These are phyloP conservation scores for Sphinx pinastri DNA, from an alignment of 2,888 invertebrate species.

Conservation along the genomic window DNA sequence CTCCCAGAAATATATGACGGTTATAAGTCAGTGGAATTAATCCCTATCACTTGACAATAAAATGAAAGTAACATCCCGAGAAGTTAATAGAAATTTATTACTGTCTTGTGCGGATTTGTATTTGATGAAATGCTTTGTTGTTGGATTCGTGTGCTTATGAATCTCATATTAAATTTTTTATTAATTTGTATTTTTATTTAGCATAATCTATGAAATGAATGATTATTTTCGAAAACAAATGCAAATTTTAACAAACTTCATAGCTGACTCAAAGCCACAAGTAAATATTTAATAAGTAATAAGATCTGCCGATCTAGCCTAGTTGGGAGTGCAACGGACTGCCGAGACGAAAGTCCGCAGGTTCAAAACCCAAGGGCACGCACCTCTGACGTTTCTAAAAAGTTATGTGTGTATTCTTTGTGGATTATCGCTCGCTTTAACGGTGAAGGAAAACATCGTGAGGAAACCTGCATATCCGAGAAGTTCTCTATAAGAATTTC, in stretches of 20 bases:
- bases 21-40: constrained; percentile 83
- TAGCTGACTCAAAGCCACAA: background rate
- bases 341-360: too few species aligned
- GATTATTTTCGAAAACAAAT: background rate
- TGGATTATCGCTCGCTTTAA: too few species aligned
- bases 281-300: too few species aligned
- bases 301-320: too few species aligned
- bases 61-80: constrained; percentile 79
- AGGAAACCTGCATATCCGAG: too few species aligned
- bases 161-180: background rate
- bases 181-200: background rate
- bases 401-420: too few species aligned
- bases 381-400: too few species aligned
- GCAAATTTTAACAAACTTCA: too few species aligned
- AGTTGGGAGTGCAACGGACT: too few species aligned
- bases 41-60: constrained; percentile 82
- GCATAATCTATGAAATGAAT: background rate
- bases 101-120: constrained; percentile 58
- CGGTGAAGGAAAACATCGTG: too few species aligned
- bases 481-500: too few species aligned
- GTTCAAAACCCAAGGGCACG: too few species aligned
- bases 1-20: constrained; percentile 78
- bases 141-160: background rate
- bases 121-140: constrained; percentile 45
- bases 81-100: constrained; percentile 81